Percentiles rank a stretch among this genome's conserved stretches.
phyloP scores from a whole-genome alignment of 2,888 invertebrate genomes.

The Molorchus minor region DNA sequence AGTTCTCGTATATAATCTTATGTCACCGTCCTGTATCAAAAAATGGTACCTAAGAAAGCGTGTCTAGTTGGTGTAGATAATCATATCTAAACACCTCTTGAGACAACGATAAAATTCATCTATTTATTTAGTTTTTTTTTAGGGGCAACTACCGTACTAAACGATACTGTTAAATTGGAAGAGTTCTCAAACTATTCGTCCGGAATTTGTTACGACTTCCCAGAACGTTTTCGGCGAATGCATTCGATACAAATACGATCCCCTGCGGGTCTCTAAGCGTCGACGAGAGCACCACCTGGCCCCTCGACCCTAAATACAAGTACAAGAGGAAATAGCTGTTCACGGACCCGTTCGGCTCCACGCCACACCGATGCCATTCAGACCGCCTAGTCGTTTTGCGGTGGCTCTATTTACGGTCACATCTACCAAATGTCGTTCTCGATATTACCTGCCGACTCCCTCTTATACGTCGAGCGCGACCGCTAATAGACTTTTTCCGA shows the following conservation, averaged over 20 bases:
- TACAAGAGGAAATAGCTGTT: slow-evolving; percentile 58
- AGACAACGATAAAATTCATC: no score
- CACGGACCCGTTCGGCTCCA: slow-evolving; percentile 52
- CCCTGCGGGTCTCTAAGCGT: slow-evolving; percentile 47
- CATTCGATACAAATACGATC: slow-evolving; percentile 55
- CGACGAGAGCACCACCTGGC: slow-evolving; percentile 45
- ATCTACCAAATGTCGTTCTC: slow-evolving; percentile 57
- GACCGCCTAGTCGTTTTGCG: slow-evolving; percentile 52
- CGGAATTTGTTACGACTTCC: slow-evolving; percentile 55
- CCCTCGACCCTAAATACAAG: slow-evolving; percentile 55
- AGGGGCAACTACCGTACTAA: no score
- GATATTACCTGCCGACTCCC: slow-evolving; percentile 42
- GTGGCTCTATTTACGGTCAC: slow-evolving; percentile 55
- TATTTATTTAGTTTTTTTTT: no score
- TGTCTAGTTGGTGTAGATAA: no score
- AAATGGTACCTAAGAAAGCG: no score
- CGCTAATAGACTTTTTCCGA: slow-evolving; percentile 18
- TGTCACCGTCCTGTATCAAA: no score
- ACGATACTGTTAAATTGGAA: slow-evolving; percentile 14
- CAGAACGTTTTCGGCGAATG: slow-evolving; percentile 54
- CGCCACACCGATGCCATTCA: slow-evolving; percentile 52
- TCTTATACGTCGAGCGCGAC: neutral
- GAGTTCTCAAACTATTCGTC: slow-evolving; percentile 24
- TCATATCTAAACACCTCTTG: no score
- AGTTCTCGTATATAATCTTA: no score